A percentile compares a stretch with the other conserved stretches of the same genome.
Evolutionary conservation across 2,888 invertebrate species (phyloP).

Genomic region (Ernsta delagoae): DNA sequence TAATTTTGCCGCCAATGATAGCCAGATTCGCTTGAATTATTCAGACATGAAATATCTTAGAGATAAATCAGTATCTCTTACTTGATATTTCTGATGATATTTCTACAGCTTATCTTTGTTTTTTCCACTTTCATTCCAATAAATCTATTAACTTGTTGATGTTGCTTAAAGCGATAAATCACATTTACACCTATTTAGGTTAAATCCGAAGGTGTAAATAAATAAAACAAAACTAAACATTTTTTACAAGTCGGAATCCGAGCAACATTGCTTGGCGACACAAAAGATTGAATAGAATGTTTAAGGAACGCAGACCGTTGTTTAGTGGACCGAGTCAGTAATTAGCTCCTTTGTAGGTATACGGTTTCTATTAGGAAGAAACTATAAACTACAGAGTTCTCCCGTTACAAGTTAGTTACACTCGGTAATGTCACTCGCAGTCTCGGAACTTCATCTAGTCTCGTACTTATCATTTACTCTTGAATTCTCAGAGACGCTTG

Average conservation of each 20-base stretch:
- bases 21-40: not conserved
- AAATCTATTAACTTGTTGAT: not conserved
- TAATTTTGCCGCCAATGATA: no score
- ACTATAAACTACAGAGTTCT: constrained; percentile 36
- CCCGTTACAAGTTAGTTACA: constrained; percentile 33
- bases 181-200: not conserved
- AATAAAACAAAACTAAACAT: constrained; percentile 3
- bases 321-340: constrained; percentile 30
- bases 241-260: constrained; percentile 6
- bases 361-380: constrained; percentile 35
- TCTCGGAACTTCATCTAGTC: constrained; percentile 27
- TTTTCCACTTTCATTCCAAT: no score
- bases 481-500: constrained; percentile 25
- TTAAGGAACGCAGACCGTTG: constrained; percentile 24
- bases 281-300: constrained; percentile 28
- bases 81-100: no score
- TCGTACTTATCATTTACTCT: constrained; percentile 34
- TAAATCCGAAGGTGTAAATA: not conserved
- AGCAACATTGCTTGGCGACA: constrained; percentile 9
- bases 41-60: not conserved
- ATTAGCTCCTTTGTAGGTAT: constrained; percentile 33
- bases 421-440: constrained; percentile 31
- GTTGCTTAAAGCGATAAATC: not conserved
- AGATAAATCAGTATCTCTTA: no score
- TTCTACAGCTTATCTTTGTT: no score